Evolutionary conservation across 2,888 invertebrate genomes (phyloP).

Genomic region (Strigamia maritima): DNA sequence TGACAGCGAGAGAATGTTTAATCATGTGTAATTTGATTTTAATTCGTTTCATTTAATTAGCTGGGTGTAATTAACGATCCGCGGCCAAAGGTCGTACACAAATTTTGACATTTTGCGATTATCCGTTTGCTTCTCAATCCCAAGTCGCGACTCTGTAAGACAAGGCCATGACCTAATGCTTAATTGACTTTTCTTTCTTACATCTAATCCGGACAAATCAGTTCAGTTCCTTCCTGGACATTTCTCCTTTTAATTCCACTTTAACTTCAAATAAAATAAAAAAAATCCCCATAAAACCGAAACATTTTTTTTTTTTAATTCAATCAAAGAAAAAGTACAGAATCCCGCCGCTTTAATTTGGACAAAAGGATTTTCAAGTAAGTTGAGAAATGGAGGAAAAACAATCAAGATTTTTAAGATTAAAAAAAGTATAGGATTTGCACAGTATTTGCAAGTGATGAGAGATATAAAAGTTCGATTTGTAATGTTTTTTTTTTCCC

Average conservation of each 20-base stretch:
- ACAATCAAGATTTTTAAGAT: too few species aligned
- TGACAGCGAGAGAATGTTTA: background rate
- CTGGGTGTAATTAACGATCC: background rate
- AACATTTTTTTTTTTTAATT: too few species aligned
- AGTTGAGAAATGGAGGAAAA: too few species aligned
- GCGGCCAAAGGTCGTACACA: constrained; percentile 11
- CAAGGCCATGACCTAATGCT: constrained; percentile 2
- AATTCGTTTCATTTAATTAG: constrained; percentile 23
- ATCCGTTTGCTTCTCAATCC: constrained; percentile 12
- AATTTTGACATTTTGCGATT: constrained; percentile 4
- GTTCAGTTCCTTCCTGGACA: background rate
- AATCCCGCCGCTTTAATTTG: too few species aligned
- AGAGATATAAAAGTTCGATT: too few species aligned
- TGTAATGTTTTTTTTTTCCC: too few species aligned
- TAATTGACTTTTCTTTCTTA: constrained; percentile 27
- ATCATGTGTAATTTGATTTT: constrained; percentile 11
- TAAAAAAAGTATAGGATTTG: too few species aligned
- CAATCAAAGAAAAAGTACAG: too few species aligned
- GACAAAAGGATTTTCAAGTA: too few species aligned
- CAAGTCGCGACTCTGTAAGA: background rate
- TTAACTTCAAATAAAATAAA: background rate
- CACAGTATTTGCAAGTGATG: too few species aligned
- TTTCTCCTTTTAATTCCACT: background rate
- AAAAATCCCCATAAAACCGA: too few species aligned
- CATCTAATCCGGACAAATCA: constrained; percentile 14